Conservation (phyloP, 2,797 vertebrate genomes). For the Spinus pinus region DNA sequence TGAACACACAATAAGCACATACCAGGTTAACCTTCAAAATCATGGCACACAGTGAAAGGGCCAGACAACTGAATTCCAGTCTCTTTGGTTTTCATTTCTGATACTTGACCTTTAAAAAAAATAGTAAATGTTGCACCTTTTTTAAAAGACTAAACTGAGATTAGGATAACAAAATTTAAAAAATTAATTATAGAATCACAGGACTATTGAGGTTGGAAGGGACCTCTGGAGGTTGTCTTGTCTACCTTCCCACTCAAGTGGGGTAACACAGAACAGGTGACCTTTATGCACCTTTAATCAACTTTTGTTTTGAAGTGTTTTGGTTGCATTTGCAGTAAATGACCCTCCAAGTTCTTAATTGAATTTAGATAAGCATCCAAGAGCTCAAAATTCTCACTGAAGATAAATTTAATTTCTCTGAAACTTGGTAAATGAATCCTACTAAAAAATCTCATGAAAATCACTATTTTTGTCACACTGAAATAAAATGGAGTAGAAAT, state of each 20-base stretch:
- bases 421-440: neutral
- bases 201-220: neutral
- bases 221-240: neutral
- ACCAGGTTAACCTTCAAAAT: neutral
- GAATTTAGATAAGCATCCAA: neutral
- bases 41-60: neutral
- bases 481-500: neutral
- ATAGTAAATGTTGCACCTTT: neutral
- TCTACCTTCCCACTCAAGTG: neutral
- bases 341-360: neutral
- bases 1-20: neutral
- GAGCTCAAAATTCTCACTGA: neutral
- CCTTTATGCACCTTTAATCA: neutral
- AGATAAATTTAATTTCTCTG: neutral
- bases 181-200: neutral
- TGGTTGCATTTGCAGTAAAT: neutral
- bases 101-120: neutral
- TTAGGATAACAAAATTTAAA: neutral
- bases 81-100: neutral
- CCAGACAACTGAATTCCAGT: neutral
- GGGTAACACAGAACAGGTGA: rapidly evolving
- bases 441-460: neutral
- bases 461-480: neutral
- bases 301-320: neutral
- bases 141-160: neutral